Percentiles rank a stretch among this genome's conserved stretches.
These are phyloP conservation scores for Petaurus breviceps DNA, from an alignment of 2,113 vertebrate genomes.

Conservation along the genomic window DNA sequence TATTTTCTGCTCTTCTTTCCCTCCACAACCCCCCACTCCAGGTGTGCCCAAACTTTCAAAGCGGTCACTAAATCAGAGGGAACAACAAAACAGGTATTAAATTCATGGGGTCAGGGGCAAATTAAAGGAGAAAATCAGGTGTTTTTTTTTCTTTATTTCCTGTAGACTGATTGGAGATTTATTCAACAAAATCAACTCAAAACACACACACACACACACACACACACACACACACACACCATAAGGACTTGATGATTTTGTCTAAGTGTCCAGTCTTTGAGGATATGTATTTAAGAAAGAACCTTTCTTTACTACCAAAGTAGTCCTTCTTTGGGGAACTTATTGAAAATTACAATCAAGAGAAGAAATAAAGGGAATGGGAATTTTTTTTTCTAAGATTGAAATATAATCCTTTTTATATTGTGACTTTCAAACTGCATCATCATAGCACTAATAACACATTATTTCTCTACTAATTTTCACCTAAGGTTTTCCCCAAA, in stretches of 20 bases:
- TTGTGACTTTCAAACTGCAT: neutral
- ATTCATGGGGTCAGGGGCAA: neutral
- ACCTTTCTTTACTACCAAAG: too few species aligned
- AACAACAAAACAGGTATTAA: neutral
- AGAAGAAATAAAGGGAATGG: neutral
- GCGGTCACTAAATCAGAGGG: neutral
- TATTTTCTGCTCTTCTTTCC: neutral
- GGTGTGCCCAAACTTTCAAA: conserved; percentile 7
- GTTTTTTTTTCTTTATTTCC: neutral
- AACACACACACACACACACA: neutral
- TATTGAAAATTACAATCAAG: neutral
- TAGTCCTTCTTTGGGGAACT: neutral
- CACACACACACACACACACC: too few species aligned
- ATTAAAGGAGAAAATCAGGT: neutral
- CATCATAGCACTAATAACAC: neutral
- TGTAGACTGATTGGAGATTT: neutral
- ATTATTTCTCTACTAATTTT: neutral
- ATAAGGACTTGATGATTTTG: neutral
- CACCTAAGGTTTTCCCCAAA: neutral
- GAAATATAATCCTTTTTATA: neutral
- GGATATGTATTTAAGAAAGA: neutral
- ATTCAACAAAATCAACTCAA: neutral
- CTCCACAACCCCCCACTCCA: too few species aligned
- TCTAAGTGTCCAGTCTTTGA: neutral
- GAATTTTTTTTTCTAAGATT: conserved; percentile 41